Conservation (phyloP, 2,113 vertebrate species). For the Sebastes fasciatus region DNA sequence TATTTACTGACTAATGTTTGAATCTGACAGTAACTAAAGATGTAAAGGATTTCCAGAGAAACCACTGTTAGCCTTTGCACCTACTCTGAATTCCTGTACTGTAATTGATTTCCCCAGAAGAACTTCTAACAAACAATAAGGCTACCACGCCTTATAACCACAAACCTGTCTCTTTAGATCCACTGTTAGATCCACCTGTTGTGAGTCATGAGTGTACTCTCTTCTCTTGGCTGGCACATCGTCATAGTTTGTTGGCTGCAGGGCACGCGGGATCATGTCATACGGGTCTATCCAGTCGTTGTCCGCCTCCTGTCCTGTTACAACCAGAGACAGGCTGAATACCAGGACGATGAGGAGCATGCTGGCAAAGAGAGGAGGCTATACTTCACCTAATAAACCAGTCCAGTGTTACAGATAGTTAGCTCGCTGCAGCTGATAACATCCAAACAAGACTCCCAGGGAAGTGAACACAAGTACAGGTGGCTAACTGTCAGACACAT, state of each 20-base stretch:
- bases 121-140: no score
- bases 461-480: neutral
- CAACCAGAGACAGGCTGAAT: constrained; percentile 30
- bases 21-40: no score
- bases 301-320: constrained; percentile 9
- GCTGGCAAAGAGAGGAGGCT: neutral
- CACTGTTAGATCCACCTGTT: constrained; percentile 21
- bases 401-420: neutral
- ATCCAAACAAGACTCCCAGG: fast-evolving
- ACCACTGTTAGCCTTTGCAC: no score
- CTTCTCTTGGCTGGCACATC: constrained; percentile 79
- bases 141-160: neutral
- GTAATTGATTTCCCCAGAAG: no score
- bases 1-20: no score
- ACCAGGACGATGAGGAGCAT: constrained; percentile 44
- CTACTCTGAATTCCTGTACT: no score
- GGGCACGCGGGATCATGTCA: constrained; percentile 77
- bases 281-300: constrained; percentile 80
- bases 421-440: neutral
- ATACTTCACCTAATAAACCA: neutral
- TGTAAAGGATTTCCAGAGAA: no score
- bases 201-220: constrained; percentile 39
- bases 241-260: constrained; percentile 62
- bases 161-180: constrained; percentile 71
- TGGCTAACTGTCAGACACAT: no score